Conservation (phyloP, 1,140 invertebrate species). For the Orius laevigatus region DNA sequence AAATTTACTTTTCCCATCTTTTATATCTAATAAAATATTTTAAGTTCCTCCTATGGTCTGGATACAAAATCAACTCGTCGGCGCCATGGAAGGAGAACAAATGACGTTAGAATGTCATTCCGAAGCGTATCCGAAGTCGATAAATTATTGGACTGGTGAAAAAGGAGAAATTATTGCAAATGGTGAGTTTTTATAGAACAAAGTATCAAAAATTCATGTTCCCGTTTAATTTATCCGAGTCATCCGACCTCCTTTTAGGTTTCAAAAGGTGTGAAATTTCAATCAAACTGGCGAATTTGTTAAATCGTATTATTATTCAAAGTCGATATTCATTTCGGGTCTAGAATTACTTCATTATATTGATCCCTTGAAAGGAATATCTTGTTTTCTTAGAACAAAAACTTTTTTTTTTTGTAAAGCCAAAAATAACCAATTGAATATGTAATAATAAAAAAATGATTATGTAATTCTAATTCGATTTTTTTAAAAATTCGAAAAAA, state of each 20-base stretch:
- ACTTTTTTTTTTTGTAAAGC: no score
- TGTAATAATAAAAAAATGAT: no score
- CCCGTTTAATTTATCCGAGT: not conserved
- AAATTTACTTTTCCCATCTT: conserved; percentile 15
- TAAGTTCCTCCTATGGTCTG: conserved; percentile 58
- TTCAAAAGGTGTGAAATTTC: not conserved
- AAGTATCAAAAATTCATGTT: not conserved
- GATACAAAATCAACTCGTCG: conserved; percentile 64
- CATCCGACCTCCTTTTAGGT: conserved; percentile 3
- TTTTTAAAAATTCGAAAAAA: no score
- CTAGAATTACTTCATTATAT: no score
- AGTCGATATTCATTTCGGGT: conserved; percentile 38
- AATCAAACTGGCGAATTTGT: conserved; percentile 42
- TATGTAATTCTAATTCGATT: no score
- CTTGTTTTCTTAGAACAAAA: no score
- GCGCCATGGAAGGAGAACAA: conserved; percentile 51
- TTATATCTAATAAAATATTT: not conserved
- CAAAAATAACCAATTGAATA: no score
- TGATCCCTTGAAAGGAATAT: no score
- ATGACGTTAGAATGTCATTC: conserved; percentile 65
- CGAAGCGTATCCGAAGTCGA: conserved; percentile 72
- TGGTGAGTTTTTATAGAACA: conserved; percentile 32
- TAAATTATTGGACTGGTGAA: conserved; percentile 69
- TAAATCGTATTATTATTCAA: conserved; percentile 77
- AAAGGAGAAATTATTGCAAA: conserved; percentile 58